Evolutionary conservation across 2,113 vertebrate genomes (phyloP).

Genomic region (Phalacrocorax carbo): DNA sequence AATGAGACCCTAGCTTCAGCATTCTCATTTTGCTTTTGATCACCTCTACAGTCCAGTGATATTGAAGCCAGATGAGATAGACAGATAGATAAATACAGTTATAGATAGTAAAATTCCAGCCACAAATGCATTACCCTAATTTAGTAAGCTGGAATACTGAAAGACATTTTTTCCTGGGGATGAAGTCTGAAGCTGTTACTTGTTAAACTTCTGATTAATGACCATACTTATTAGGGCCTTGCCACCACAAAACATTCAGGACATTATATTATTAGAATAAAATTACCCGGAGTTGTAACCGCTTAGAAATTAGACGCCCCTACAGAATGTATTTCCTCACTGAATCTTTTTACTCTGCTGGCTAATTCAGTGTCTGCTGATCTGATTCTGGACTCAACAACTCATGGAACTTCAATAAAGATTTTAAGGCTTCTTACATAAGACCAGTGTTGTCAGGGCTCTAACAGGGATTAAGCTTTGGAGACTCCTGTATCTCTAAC

Average conservation of each 20-base stretch:
- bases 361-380: background rate
- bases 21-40: conserved; percentile 22
- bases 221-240: background rate
- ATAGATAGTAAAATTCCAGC: background rate
- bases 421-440: background rate
- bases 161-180: background rate
- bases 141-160: background rate
- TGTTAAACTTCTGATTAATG: background rate
- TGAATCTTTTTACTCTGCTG: background rate
- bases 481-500: background rate
- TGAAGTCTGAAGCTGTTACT: background rate
- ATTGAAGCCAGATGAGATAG: background rate
- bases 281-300: background rate
- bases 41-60: background rate
- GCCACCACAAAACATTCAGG: background rate
- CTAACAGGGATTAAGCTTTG: background rate
- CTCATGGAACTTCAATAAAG: background rate
- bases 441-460: background rate
- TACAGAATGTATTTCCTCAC: background rate
- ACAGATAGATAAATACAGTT: background rate
- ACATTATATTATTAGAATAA: background rate
- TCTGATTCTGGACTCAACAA: background rate
- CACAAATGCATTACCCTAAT: background rate
- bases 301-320: background rate
- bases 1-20: background rate